Base-by-base conservation (phyloP, 1,140 invertebrate genomes). In the Heliconius hewitsoni region DNA sequence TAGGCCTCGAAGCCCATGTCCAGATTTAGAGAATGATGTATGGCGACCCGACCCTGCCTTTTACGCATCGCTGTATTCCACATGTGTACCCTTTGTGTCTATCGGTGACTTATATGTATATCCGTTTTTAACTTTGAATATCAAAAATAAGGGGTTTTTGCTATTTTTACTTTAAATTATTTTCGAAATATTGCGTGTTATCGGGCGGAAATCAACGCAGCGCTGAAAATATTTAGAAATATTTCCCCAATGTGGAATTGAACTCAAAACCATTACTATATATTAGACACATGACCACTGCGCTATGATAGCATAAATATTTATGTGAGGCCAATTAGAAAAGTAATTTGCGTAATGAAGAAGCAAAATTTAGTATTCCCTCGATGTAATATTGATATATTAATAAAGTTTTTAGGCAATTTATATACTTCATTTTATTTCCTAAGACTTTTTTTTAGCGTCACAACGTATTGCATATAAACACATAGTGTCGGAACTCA, bases 1-100 rank as follows among this genome's bases (percentile, higher is more conserved):
- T 57, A 23, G 55, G 55, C 55, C n/a, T 23, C 55, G 8, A 57
- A 57, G 55, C 55, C 9, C 8, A 23, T 9, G n/a, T 57, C n/a
- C n/a, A 57, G 55, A 23, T 57, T 57, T 57, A 57, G 8, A 8
- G 55, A 57, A 57, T 57, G 55, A 57, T 23, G 19, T 57, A 57
- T 57, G 55, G 55, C 55, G n/a, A 57, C 55, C 55, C 55, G 55
- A 23, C 55, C 55, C 55, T 57, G n/a, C 55, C 55, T 57, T 52
- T 57, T 57, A 57, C 55, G 55, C 55, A 11, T 57, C n/a, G n/a
- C 55, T 57, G 55, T 57, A 23, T 23, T 2, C n/a, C 18, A 52
- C 50, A 52, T 52, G 50, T 19, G 50, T 23, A 23, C n/a, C 55
- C 8, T 9, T 11, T 57, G 8, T 23, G n/a, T 23, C n/a, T 57